phyloP scores from a whole-genome alignment of 2,113 vertebrate species.

The Eudyptes chrysolophus region DNA sequence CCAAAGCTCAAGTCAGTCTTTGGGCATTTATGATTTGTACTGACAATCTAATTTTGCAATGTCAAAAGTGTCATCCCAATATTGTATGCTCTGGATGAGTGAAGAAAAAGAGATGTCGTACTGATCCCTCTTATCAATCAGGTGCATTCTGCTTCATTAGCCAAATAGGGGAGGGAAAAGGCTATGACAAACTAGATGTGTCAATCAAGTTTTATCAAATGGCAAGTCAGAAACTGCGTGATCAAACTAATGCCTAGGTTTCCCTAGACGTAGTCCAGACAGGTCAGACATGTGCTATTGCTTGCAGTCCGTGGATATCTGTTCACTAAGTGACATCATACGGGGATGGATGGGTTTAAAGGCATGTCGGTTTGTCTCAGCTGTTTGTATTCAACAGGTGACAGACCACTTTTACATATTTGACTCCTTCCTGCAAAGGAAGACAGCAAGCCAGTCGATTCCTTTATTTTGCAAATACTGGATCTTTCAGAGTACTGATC shows the following conservation, averaged over 20 bases:
- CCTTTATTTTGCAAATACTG: background rate
- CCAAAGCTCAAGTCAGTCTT: background rate
- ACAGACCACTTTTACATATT: background rate
- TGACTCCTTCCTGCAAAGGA: background rate
- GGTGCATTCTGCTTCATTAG: background rate
- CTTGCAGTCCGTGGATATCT: background rate
- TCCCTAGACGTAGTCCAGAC: background rate
- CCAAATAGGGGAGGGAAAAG: background rate
- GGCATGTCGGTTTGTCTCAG: accelerated
- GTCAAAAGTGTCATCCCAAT: background rate
- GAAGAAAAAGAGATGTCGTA: background rate
- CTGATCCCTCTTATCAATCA: background rate
- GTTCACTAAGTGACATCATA: background rate
- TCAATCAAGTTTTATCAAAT: background rate
- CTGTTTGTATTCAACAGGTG: background rate
- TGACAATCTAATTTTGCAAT: background rate
- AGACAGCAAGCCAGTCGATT: background rate
- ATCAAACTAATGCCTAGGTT: background rate
- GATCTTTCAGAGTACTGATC: background rate
- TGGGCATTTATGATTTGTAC: background rate
- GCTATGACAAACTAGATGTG: background rate
- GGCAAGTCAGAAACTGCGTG: background rate
- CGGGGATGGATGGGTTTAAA: background rate
- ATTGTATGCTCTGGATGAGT: background rate
- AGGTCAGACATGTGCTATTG: background rate